Base-by-base conservation (phyloP, 2,888 invertebrate genomes). In the Phragmatobia fuliginosa region DNA sequence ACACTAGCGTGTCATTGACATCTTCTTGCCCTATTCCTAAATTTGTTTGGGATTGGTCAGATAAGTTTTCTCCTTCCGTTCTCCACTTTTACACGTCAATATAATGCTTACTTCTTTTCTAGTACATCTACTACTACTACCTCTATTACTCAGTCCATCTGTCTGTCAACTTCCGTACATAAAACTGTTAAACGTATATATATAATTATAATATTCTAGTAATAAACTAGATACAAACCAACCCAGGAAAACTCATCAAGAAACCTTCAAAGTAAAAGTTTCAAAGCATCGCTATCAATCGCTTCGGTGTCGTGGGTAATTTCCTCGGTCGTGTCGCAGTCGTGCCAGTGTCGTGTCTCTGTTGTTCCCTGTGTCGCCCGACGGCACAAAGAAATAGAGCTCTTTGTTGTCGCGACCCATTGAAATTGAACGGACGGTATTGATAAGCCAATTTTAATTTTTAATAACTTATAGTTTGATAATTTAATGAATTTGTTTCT, bases 371-470 rank as follows among this genome's bases (percentile, higher is more conserved):
- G 72, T 70, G 76, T 79, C 69, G 59, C 62, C 59, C 67, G 82
- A 80, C 80, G 73, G 70, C 67, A 81, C 79, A 80, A 80, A 81
- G 41, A 78, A 49, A 73, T 76, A 76, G 75, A 69, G 70, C 76
- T 76, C 82, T 79, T 81, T 83, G 82, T 80, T 75, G 69, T 76
- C 72, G 52, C 32, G 63, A 52, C 25, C 79, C 71, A 75, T 77
- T 78, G 74, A 69, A 78, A 74, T 75, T 65, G 75, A 80, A 76
- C 58, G 74, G 74, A 74, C 63, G 66, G 71, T 77, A 79, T 70
- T 79, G 80, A 77, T 76, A 77, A 80, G 72, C 73, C 76, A 77
- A 80, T 80, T 77, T 82, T 81, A 79, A 79, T 76, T 79, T 76
- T 59, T 61, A 71, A 61, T 72, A 59, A 70, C 60, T 71, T 72